These are phyloP conservation scores for Cephus nigrinus DNA, from an alignment of 2,888 invertebrate genomes.

Conservation along the genomic window DNA sequence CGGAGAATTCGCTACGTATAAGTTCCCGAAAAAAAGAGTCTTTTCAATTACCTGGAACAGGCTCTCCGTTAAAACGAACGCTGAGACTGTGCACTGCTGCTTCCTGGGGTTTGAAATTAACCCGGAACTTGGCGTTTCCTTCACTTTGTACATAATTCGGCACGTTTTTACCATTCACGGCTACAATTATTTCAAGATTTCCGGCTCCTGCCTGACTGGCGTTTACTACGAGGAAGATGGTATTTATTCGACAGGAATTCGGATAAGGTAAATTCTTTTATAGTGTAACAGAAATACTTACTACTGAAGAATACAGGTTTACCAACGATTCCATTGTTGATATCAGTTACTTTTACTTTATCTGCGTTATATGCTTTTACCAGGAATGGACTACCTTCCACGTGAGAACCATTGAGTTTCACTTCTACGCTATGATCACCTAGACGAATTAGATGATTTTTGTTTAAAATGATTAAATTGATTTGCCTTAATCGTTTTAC, in stretches of 20 bases:
- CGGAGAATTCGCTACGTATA: too few species aligned
- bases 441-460: constrained; percentile 37
- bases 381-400: constrained; percentile 95
- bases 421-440: constrained; percentile 93
- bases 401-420: constrained; percentile 77
- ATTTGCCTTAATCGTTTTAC: background rate
- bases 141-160: constrained; percentile 98
- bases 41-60: constrained; percentile 70
- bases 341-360: constrained; percentile 94
- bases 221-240: constrained; percentile 74
- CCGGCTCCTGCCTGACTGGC: constrained; percentile 96
- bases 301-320: constrained; percentile 95
- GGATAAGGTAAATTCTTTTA: constrained; percentile 57
- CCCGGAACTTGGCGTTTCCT: constrained; percentile 93
- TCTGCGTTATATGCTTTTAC: constrained; percentile 96
- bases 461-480: background rate
- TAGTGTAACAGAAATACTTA: constrained; percentile 62
- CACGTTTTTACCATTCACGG: constrained; percentile 95
- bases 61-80: constrained; percentile 81
- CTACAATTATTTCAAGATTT: constrained; percentile 97
- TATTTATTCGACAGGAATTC: constrained; percentile 75
- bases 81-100: constrained; percentile 91
- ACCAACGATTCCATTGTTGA: constrained; percentile 89
- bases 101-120: constrained; percentile 96
- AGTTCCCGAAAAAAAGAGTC: background rate